Base-by-base conservation (phyloP, 2,113 vertebrate genomes). In the Hepsetus odoe region DNA sequence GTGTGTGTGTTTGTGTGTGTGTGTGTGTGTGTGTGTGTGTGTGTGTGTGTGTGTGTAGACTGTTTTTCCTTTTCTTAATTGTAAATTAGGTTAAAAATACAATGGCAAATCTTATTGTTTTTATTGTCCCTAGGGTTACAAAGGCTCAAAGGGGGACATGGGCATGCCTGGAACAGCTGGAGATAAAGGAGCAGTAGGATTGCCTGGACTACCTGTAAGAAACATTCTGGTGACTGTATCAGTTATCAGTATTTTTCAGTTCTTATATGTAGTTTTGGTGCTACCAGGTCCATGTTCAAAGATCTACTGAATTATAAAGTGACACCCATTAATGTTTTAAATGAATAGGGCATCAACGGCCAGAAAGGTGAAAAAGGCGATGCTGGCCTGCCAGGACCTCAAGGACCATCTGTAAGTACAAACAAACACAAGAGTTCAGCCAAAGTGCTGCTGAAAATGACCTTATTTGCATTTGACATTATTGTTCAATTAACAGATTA, bases 321-420 rank as follows among this genome's bases (percentile, higher is more conserved):
- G 8, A 35, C 42, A 49, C 28, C 72, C 11, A 70, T 51, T 14
- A 24, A 53, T 55, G 22, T 74, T 74, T 74, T 84, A 5, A 59
- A 35, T 26, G 13, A 4, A 99, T 4, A 99, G 98, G 97, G 98
- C 69, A 89, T 94, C 84, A 98, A 95, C 53, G 98, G 96, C 2
- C 53, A 91, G 10, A 99, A 96, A 87, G 98, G 97, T 0, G 97
- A 98, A 62, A 99, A 97, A 86, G 98, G 98, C 87, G 97, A 99
- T 56, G 56, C 91, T 24, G 98, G 98, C 51, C 85, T 95, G 35
- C 88, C 95, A 4, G 98, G 98, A 79, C 93, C 95, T 72, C 95
- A 99, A 80, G 97, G 97, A 78, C 91, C 95, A 86, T 98, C 96
- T n/a, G 98, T 99, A 93, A 96, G 96, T 95, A 59, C 40, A 5